These are phyloP conservation scores for Pantherophis vulpinus DNA, from an alignment of 2,797 vertebrate species.

Conservation along the genomic window DNA sequence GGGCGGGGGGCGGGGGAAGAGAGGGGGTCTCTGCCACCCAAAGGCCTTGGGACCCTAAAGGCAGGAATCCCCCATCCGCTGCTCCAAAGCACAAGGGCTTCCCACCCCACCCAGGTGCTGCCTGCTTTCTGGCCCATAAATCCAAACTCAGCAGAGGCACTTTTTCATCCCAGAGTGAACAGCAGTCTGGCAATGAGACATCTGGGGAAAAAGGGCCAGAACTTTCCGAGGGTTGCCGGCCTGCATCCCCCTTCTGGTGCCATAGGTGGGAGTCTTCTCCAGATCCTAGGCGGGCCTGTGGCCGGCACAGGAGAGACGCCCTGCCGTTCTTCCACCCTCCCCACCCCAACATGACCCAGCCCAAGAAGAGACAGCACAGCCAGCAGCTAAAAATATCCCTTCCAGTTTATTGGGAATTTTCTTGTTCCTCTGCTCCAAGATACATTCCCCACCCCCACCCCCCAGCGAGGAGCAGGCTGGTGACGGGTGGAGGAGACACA, in stretches of 20 bases:
- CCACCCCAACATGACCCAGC: fast-evolving
- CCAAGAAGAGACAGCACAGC: neutral
- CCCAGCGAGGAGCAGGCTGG: fast-evolving
- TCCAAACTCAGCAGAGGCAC: neutral
- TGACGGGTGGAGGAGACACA: neutral
- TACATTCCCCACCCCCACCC: conserved; percentile 53
- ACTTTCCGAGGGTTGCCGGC: neutral
- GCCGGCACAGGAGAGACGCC: neutral
- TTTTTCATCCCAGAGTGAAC: neutral
- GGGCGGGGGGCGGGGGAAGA: neutral
- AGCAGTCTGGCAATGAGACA: neutral
- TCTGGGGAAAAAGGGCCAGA: neutral
- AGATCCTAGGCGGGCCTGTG: too few relatives aligned
- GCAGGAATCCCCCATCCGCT: neutral
- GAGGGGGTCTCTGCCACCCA: neutral
- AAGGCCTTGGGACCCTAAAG: neutral
- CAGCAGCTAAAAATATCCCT: conserved; percentile 66
- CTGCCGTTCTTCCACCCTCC: too few relatives aligned
- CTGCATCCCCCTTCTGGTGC: too few relatives aligned
- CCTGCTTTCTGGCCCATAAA: neutral
- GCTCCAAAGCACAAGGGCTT: neutral
- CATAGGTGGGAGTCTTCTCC: too few relatives aligned
- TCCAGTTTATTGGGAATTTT: conserved; percentile 66
- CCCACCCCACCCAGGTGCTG: neutral
- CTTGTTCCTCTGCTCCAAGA: conserved; percentile 57